Evolutionary conservation across 2,113 vertebrate genomes (phyloP).

Genomic region (Mormyrus lacerda): DNA sequence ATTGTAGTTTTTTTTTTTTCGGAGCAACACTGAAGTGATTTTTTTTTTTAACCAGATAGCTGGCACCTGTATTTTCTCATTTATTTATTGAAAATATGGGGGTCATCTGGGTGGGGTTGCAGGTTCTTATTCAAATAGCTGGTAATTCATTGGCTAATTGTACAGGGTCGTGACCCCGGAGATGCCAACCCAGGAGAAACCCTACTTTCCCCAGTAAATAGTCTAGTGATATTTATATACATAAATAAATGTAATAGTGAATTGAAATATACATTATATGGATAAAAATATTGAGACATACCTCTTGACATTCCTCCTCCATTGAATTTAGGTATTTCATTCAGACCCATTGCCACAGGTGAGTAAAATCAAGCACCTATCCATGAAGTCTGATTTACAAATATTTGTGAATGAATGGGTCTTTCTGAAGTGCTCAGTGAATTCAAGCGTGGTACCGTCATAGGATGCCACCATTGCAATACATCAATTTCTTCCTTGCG

Average conservation of each 20-base stretch:
- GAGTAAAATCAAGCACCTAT: not conserved
- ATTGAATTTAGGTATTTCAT: not conserved
- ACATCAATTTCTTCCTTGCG: not conserved
- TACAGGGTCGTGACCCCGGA: not conserved
- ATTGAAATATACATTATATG: not conserved
- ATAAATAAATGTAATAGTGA: not conserved
- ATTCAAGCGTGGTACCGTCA: not conserved
- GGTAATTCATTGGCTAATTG: not conserved
- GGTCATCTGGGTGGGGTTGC: not conserved
- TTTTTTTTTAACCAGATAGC: not conserved
- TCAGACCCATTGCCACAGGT: not conserved
- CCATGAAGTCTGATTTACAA: not conserved
- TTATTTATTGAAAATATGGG: not conserved
- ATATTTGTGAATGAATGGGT: not conserved
- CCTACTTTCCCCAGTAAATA: not conserved
- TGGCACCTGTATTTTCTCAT: not conserved
- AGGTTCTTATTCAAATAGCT: not conserved
- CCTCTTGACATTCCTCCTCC: not conserved
- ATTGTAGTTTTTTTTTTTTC: not conserved
- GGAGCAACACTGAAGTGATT: not conserved
- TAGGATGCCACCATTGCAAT: not conserved
- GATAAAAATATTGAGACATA: not conserved
- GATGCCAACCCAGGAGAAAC: not conserved
- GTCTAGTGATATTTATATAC: not conserved
- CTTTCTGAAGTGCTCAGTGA: not conserved